phyloP scores from a whole-genome alignment of 2,888 invertebrate species.

The Leuctra nigra region DNA sequence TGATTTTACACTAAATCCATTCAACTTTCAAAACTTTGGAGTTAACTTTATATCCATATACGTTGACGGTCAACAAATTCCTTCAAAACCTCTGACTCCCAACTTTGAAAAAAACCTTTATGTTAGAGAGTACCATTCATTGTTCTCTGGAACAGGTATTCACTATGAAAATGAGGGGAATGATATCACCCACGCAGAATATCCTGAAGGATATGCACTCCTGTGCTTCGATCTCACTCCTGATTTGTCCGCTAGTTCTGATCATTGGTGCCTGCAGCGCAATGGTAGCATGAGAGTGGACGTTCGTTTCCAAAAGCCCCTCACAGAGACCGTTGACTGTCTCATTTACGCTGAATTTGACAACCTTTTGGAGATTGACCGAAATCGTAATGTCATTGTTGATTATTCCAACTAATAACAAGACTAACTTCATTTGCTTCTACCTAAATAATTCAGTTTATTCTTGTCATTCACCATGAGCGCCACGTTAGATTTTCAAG shows the following conservation, averaged over 20 bases:
- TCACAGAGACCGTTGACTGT: background rate
- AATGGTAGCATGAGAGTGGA: background rate
- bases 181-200: background rate
- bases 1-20: background rate
- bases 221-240: background rate
- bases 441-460: background rate
- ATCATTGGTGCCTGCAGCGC: background rate
- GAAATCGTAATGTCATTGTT: background rate
- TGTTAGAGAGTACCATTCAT: conserved; percentile 19
- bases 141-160: conserved; percentile 19
- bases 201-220: background rate
- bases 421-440: background rate
- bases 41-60: background rate
- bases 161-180: conserved; percentile 2
- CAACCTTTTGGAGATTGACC: background rate
- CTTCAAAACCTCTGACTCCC: background rate
- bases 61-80: background rate
- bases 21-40: background rate
- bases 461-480: background rate
- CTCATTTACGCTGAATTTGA: background rate
- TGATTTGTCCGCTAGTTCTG: background rate
- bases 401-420: background rate
- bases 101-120: background rate
- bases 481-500: background rate
- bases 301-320: background rate